Evolutionary conservation across 1,140 invertebrate genomes (phyloP), one percentile per base, ranked within the genome.

Genomic region (Paracyclopina nana): DNA sequence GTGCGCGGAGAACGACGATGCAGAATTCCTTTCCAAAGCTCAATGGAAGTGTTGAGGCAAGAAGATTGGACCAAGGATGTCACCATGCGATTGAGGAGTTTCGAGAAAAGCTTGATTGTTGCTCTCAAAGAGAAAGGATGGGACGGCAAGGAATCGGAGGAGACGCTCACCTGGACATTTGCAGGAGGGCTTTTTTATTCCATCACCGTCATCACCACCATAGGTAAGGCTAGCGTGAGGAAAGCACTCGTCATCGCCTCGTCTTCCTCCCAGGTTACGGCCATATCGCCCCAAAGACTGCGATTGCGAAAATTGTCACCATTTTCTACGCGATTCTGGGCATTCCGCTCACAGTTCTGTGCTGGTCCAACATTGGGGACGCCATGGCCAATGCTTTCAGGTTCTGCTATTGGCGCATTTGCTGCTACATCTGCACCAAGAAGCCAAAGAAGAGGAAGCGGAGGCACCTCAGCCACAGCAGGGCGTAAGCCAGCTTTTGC

Each of bases 131-230:
- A 81, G 44, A 74, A 82, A 34, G 88, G 88, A 4, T 94, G 87
- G 80, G 84, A 92, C 62, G 87, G 88, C 38, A 76, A 75, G 56
- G 84, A 91, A 64, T 76, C 78, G 55, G 67, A 68, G 6, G 67
- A 73, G 8, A 73, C 72, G 55, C 74, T 78, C 45, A 82, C 87
- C 60, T 90, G 85, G 85, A 86, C 82, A 1, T 83, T 87, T 59
- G 75, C 79, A 11, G 88, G 87, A 1, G 80, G 86, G 1, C 72
- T 95, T 3, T 90, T 95, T 64, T 97, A 96, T 66, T 92, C 85
- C 53, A 85, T 96, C 57, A 94, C 95, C 58, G 87, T 95, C 42
- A 94, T 94, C 59, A 94, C 88, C 1, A 94, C 87, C 18, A 94
- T 92, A 48, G 88, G 88, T 90, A 62, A 76, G 73, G 65, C 8